Percentiles rank a stretch among this genome's conserved stretches.
Evolutionary conservation across 2,888 invertebrate species (phyloP).

Genomic region (Nephrotoma flavescens): DNA sequence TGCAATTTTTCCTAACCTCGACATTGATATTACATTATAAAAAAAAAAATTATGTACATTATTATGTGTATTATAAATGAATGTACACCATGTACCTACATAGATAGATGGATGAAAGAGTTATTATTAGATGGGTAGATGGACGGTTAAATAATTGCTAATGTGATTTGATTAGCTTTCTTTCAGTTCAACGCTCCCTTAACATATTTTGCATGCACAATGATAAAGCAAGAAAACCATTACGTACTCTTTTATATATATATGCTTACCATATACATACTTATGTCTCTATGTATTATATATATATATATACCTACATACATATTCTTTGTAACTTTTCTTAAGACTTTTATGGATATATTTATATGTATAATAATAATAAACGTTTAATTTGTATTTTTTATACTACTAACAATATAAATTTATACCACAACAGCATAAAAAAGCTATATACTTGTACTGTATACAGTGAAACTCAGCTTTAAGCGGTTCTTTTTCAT

Average conservation of each 20-base stretch:
- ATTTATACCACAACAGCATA: not conserved
- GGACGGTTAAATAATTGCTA: not conserved
- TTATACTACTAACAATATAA: not conserved
- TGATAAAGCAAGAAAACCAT: not conserved
- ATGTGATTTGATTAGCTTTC: not conserved
- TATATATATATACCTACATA: not conserved
- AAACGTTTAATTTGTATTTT: not conserved
- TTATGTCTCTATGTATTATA: not conserved
- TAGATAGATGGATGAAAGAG: not conserved
- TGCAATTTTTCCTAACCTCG: not conserved
- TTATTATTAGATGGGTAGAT: not conserved
- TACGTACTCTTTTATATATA: not conserved
- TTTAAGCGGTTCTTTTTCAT: not conserved
- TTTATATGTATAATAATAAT: not conserved
- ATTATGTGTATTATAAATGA: constrained; percentile 1
- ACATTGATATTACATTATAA: not conserved
- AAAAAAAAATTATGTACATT: not conserved
- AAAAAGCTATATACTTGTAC: not conserved
- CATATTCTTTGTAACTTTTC: not conserved
- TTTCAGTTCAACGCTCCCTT: not conserved
- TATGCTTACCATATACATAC: not conserved
- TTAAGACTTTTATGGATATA: not conserved
- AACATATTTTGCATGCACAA: not conserved
- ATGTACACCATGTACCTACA: constrained; percentile 1
- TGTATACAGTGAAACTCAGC: not conserved